Percentiles rank a stretch among this genome's conserved stretches.
phyloP scores from a whole-genome alignment of 2,797 vertebrate genomes.

The Meda fulgida region DNA sequence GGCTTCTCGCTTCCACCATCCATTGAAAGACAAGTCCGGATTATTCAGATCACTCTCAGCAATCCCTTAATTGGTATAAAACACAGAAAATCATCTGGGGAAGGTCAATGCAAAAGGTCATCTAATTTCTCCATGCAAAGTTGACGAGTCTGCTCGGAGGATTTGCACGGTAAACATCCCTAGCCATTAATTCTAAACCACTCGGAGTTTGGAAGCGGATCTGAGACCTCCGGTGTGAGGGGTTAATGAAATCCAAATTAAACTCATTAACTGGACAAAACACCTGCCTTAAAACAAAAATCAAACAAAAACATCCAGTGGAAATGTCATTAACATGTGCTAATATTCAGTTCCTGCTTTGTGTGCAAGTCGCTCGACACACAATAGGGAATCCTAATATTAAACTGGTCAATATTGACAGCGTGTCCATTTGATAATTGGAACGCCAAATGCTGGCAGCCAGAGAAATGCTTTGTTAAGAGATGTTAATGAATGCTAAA shows the following conservation, averaged over 20 bases:
- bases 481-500: conserved; percentile 53
- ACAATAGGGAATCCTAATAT: conserved; percentile 76
- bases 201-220: conserved; percentile 58
- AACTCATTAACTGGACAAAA: conserved; percentile 77
- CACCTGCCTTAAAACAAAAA: conserved; percentile 78
- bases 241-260: conserved; percentile 85
- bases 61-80: conserved; percentile 81
- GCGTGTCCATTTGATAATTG: conserved; percentile 72
- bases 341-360: conserved; percentile 73
- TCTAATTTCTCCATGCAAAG: conserved; percentile 64
- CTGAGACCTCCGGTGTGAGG: conserved; percentile 68
- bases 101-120: conserved; percentile 59
- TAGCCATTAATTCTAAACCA: conserved; percentile 67
- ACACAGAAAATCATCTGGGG: conserved; percentile 66
- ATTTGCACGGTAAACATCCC: conserved; percentile 64
- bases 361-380: conserved; percentile 67
- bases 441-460: conserved; percentile 69
- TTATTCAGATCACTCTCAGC: conserved; percentile 73
- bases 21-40: conserved; percentile 72
- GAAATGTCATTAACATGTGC: conserved; percentile 75
- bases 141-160: conserved; percentile 61
- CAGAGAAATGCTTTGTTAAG: conserved; percentile 20
- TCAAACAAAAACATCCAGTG: conserved; percentile 66
- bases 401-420: conserved; percentile 80
- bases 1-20: conserved; percentile 57